Conservation (phyloP, 1,140 invertebrate genomes). For the Caenorhabditis latens region DNA sequence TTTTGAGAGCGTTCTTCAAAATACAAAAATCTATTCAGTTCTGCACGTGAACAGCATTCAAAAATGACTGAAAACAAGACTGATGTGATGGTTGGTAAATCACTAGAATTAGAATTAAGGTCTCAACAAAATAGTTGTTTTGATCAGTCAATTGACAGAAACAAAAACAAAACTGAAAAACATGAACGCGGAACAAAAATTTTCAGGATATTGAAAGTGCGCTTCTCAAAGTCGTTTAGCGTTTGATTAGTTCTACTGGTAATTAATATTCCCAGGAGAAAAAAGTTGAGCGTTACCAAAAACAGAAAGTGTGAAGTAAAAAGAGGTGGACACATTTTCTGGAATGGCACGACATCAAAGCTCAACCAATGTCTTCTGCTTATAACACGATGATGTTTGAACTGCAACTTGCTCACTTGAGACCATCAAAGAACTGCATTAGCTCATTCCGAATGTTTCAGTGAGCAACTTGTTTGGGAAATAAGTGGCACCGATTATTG, state of each 20-base stretch:
- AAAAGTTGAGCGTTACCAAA: too few species aligned
- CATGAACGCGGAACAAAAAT: neutral
- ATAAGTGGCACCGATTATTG: neutral
- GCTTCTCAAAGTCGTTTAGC: too few species aligned
- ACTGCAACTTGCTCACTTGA: conserved; percentile 32
- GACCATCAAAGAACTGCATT: conserved; percentile 45
- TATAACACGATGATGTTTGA: conserved; percentile 32
- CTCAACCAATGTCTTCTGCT: neutral
- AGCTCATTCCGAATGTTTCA: conserved; percentile 5
- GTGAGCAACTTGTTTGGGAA: neutral
- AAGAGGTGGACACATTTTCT: neutral
- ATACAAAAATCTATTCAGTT: neutral
- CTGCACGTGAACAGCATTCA: neutral
- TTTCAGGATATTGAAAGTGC: neutral
- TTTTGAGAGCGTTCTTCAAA: too few species aligned
- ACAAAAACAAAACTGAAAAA: neutral
- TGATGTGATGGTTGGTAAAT: neutral
- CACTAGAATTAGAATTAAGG: neutral
- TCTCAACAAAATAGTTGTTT: neutral
- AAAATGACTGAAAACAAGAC: neutral
- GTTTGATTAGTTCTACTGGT: too few species aligned
- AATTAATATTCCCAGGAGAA: too few species aligned
- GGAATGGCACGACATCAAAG: conserved; percentile 33
- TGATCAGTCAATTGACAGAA: neutral
- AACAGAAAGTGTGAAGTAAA: neutral